Conservation (phyloP, 2,888 invertebrate species). For the Notodonta ziczac region DNA sequence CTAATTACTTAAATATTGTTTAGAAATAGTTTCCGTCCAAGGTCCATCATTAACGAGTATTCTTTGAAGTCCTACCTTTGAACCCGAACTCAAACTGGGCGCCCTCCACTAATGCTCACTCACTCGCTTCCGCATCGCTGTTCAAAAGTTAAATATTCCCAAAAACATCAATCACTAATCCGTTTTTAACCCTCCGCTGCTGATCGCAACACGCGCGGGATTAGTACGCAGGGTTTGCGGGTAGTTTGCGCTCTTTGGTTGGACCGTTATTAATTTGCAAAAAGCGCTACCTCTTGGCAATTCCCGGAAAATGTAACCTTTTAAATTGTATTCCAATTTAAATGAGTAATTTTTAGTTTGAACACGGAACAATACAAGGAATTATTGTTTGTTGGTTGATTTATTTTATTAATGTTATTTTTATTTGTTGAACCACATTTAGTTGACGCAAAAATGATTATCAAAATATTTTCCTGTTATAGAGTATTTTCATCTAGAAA, state of each 20-base stretch:
- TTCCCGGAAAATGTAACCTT: conserved; percentile 4
- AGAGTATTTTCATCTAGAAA: too few species aligned
- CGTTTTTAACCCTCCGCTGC: conserved; percentile 27
- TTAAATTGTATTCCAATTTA: conserved; percentile 1
- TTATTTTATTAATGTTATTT: neutral
- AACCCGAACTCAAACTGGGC: neutral
- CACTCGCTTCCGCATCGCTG: conserved; percentile 22
- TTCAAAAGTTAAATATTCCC: conserved; percentile 34
- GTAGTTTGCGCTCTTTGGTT: conserved; percentile 12
- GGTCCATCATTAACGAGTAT: neutral
- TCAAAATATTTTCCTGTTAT: too few species aligned
- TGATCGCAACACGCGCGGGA: neutral
- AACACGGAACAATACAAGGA: neutral
- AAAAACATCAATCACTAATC: conserved; percentile 33
- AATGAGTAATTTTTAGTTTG: conserved; percentile 21
- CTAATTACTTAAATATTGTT: neutral
- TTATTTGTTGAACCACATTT: neutral
- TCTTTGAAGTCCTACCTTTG: neutral
- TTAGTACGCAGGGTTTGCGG: conserved; percentile 1
- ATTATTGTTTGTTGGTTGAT: neutral
- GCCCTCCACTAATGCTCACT: neutral
- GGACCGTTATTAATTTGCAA: conserved; percentile 13
- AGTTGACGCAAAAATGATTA: too few species aligned
- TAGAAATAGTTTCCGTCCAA: neutral
- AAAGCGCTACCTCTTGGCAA: neutral